Evolutionary conservation across 2,113 vertebrate genomes (phyloP).

Genomic region (Entelurus aequoreus): DNA sequence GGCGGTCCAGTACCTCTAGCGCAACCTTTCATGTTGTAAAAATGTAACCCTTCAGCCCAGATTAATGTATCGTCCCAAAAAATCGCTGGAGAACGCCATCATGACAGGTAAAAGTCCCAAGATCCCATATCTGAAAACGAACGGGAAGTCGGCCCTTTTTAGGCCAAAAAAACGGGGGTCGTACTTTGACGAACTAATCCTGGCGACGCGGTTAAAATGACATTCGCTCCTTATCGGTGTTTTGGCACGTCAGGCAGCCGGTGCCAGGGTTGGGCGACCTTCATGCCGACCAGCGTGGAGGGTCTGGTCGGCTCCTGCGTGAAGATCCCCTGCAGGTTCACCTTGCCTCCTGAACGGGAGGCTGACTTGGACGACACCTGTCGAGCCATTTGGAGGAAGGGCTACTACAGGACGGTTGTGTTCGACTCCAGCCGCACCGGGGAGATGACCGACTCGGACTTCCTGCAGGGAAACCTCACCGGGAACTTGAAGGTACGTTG

Average conservation of each 20-base stretch:
- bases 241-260: conserved; percentile 29
- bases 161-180: too few relatives aligned
- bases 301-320: conserved; percentile 55
- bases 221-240: fast-evolving
- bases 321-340: conserved; percentile 51
- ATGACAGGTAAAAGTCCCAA: too few relatives aligned
- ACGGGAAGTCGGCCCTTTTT: too few relatives aligned
- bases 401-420: conserved; percentile 18
- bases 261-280: conserved; percentile 26
- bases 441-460: conserved; percentile 4
- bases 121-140: too few relatives aligned
- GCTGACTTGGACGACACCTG: conserved; percentile 32
- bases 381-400: conserved; percentile 50
- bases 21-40: too few relatives aligned
- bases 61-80: too few relatives aligned
- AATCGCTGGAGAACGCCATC: too few relatives aligned
- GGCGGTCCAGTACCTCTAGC: too few relatives aligned
- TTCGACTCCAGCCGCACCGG: conserved; percentile 54
- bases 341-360: conserved; percentile 9
- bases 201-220: not conserved
- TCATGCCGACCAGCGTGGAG: conserved; percentile 41
- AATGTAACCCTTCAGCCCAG: too few relatives aligned
- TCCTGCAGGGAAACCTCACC: conserved; percentile 40
- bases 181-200: too few relatives aligned
- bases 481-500: conserved; percentile 29